Conservation (phyloP, 2,113 vertebrate species). For the Melospiza georgiana region DNA sequence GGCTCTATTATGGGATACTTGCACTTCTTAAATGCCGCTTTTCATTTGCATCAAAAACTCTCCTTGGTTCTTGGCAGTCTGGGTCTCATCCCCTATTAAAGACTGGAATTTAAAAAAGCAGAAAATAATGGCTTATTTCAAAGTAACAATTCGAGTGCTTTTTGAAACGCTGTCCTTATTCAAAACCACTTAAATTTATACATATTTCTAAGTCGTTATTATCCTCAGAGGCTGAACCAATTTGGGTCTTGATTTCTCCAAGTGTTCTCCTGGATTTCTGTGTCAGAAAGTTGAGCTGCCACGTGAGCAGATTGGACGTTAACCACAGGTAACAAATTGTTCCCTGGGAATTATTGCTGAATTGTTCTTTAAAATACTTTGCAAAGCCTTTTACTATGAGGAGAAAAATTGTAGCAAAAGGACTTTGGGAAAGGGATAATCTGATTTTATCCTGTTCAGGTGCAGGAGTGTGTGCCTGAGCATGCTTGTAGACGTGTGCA, state of each 20-base stretch:
- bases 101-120: conserved; percentile 51
- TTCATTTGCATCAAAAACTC: conserved; percentile 63
- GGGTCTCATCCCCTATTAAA: conserved; percentile 58
- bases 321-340: conserved; percentile 19
- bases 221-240: conserved; percentile 62
- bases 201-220: conserved; percentile 63
- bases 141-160: conserved; percentile 61
- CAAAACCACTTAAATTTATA: conserved; percentile 67
- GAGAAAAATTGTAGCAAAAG: not conserved
- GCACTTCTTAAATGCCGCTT: conserved; percentile 68
- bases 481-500: rapidly evolving
- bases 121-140: conserved; percentile 73
- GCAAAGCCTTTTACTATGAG: not conserved
- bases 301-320: not conserved
- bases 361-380: conserved; percentile 46
- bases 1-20: conserved; percentile 57
- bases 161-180: conserved; percentile 66
- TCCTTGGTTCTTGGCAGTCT: conserved; percentile 39
- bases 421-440: not conserved
- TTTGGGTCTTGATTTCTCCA: conserved; percentile 53
- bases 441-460: not conserved
- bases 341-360: conserved; percentile 35
- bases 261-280: conserved; percentile 55
- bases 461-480: not conserved
- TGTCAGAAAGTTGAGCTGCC: conserved; percentile 48